phyloP scores from a whole-genome alignment of 2,113 vertebrate species.

The Noturus placidus region DNA sequence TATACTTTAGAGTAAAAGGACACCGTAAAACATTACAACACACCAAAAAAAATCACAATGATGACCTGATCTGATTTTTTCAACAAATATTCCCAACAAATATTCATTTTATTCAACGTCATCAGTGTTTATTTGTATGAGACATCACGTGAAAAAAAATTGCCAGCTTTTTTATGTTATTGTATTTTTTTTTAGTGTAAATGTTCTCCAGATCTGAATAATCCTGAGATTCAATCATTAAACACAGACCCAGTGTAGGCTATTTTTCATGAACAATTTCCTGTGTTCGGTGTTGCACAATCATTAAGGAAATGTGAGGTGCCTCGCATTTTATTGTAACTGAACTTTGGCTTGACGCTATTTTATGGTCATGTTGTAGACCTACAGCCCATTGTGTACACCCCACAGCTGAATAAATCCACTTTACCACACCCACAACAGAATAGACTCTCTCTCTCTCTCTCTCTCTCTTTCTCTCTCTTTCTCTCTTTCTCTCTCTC shows the following conservation, averaged over 20 bases:
- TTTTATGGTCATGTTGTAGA: neutral
- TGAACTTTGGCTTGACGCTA: constrained; percentile 40
- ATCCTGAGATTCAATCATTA: neutral
- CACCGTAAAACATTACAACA: neutral
- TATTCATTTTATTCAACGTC: neutral
- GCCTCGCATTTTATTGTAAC: constrained; percentile 29
- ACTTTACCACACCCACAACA: constrained; percentile 28
- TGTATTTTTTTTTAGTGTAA: neutral
- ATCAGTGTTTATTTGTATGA: neutral
- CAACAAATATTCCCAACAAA: too few species aligned
- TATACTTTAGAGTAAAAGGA: neutral
- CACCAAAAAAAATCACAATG: neutral
- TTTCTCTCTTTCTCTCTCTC: neutral
- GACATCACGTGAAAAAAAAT: neutral
- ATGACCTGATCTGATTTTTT: neutral
- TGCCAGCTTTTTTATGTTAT: too few species aligned
- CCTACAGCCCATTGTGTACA: constrained; percentile 38
- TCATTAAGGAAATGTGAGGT: neutral
- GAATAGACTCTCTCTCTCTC: constrained; percentile 7
- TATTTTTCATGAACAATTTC: neutral
- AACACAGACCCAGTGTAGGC: too few species aligned
- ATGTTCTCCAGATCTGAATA: neutral
- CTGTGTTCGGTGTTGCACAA: constrained; percentile 17
- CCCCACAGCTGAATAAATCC: constrained; percentile 22
- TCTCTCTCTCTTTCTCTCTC: constrained; percentile 18